A percentile compares a stretch with the other conserved stretches of the same genome.
Conservation (phyloP, 2,113 vertebrate species). For the Aegotheles bennettii region DNA sequence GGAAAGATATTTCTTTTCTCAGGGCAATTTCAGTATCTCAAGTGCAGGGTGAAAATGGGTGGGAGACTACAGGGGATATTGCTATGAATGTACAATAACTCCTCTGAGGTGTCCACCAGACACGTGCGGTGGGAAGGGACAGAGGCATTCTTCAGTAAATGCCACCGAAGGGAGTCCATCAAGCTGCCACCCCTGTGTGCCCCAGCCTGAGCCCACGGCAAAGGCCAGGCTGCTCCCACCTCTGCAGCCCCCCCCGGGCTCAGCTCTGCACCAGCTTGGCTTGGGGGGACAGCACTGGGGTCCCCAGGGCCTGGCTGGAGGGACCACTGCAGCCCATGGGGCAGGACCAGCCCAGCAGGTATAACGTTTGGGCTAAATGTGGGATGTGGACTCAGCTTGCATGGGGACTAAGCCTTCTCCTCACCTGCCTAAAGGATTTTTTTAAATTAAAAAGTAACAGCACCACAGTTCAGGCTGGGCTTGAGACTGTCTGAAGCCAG, state of each 20-base stretch:
- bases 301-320: not conserved
- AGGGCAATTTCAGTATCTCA: slow-evolving; percentile 2
- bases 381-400: fast-evolving
- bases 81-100: not conserved
- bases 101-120: not conserved
- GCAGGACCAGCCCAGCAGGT: fast-evolving
- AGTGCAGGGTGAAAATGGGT: not conserved
- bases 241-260: no score
- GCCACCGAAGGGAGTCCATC: fast-evolving
- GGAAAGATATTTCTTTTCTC: not conserved
- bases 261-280: not conserved
- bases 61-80: not conserved
- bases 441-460: not conserved
- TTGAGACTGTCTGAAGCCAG: not conserved
- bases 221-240: not conserved
- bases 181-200: not conserved
- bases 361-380: not conserved
- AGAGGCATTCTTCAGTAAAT: not conserved
- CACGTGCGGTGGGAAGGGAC: fast-evolving
- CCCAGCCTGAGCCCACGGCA: not conserved
- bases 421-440: not conserved
- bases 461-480: not conserved
- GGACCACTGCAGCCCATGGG: not conserved
- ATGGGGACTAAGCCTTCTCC: not conserved
- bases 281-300: not conserved